Percentiles rank a stretch among this genome's conserved stretches.
Conservation (phyloP, 2,888 invertebrate species). For the Melieria omissa region DNA sequence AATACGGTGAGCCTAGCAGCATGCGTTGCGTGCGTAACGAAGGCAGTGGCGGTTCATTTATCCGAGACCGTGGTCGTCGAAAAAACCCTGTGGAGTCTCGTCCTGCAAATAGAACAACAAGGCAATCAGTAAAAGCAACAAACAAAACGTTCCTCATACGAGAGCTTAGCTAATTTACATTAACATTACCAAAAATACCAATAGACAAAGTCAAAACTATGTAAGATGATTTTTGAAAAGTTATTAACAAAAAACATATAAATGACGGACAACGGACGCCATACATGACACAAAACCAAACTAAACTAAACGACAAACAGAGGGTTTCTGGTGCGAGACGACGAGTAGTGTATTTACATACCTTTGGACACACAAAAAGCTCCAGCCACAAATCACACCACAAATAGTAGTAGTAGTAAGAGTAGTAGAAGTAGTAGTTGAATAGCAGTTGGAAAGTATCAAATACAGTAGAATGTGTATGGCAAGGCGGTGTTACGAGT, state of each 20-base stretch:
- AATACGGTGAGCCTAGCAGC: no score
- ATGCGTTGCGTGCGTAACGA: no score
- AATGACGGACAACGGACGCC: background rate
- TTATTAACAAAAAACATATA: background rate
- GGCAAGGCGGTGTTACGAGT: no score
- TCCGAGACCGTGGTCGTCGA: conserved; percentile 98
- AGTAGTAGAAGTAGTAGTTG: background rate
- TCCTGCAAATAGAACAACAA: conserved; percentile 82
- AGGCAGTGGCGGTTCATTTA: conserved; percentile 68
- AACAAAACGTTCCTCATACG: no score
- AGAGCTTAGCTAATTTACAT: no score
- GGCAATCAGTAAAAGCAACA: conserved; percentile 28
- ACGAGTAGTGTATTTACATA: conserved; percentile 21
- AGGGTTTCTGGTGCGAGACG: no score
- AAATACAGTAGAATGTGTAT: no score
- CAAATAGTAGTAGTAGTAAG: conserved; percentile 17
- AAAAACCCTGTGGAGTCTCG: conserved; percentile 99
- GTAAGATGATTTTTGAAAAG: background rate
- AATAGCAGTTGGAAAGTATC: background rate
- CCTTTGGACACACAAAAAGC: conserved; percentile 15
- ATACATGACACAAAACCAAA: background rate
- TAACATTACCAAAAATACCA: no score
- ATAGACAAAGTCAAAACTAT: background rate
- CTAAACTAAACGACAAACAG: no score
- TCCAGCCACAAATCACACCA: conserved; percentile 27